phyloP scores from a whole-genome alignment of 2,113 vertebrate genomes.

The Phylloscopus trochilus region DNA sequence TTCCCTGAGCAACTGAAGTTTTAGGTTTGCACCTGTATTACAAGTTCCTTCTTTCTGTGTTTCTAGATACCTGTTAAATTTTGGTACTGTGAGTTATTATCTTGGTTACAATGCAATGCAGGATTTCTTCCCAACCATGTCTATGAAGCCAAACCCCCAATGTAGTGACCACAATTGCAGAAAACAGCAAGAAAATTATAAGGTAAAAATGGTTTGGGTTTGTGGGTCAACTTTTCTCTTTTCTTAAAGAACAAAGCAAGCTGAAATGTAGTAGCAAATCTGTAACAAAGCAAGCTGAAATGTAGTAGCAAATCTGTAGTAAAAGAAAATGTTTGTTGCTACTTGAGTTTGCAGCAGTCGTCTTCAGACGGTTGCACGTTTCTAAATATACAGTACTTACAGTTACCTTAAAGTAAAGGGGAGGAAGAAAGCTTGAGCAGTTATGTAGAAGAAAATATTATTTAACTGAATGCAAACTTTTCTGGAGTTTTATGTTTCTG shows the following conservation, averaged over 20 bases:
- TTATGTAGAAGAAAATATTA: background rate
- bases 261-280: too few relatives aligned
- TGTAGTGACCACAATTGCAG: constrained; percentile 88
- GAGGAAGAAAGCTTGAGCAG: background rate
- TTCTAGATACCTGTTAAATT: constrained; percentile 88
- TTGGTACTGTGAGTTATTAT: constrained; percentile 94
- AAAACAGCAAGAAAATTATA: constrained; percentile 85
- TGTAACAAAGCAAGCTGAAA: background rate
- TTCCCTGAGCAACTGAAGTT: background rate
- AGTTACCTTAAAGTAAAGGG: background rate
- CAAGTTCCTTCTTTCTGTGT: background rate
- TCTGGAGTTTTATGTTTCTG: background rate
- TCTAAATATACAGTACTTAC: background rate
- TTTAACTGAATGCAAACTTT: background rate
- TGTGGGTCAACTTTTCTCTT: background rate
- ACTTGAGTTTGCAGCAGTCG: background rate
- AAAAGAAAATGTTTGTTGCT: background rate
- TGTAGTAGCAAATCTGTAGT: background rate
- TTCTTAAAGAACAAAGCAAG: background rate
- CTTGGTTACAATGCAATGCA: constrained; percentile 98
- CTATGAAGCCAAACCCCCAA: constrained; percentile 93
- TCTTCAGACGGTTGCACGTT: background rate
- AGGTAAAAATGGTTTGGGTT: constrained; percentile 68
- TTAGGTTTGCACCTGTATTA: background rate
- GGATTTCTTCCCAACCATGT: constrained; percentile 95